phyloP scores from a whole-genome alignment of 1,140 invertebrate species.

The Papilio polyxenes region DNA sequence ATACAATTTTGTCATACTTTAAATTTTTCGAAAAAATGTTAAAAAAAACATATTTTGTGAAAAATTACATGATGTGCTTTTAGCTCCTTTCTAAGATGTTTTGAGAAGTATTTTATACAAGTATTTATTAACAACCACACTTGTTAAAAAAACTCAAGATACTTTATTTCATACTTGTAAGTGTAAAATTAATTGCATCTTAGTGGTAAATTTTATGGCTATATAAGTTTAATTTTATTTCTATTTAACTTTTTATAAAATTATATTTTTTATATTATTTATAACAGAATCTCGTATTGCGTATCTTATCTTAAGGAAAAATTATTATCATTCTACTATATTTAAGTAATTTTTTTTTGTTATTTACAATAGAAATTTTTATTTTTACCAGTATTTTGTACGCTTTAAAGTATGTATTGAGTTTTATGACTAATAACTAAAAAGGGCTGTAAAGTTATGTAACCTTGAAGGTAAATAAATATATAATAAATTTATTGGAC shows the following conservation, averaged over 20 bases:
- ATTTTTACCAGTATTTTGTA: background rate
- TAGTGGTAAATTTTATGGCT: background rate
- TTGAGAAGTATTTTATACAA: background rate
- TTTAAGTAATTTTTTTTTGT: conserved; percentile 1
- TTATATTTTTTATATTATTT: conserved; percentile 2
- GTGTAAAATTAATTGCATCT: background rate
- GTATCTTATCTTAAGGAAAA: background rate
- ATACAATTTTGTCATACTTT: background rate
- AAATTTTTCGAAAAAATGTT: too few relatives aligned
- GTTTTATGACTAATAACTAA: background rate
- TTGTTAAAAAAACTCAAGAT: background rate
- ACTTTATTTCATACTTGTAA: background rate
- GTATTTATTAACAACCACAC: background rate
- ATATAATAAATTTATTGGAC: background rate
- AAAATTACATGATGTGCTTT: background rate
- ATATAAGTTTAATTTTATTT: background rate
- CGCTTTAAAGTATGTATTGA: background rate
- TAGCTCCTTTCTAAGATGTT: background rate
- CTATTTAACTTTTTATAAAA: background rate
- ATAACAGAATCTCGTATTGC: conserved; percentile 11
- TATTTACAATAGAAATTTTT: conserved; percentile 13
- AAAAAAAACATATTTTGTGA: too few relatives aligned
- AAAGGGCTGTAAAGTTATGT: background rate
- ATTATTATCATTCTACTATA: background rate
- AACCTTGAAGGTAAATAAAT: background rate